Base-by-base conservation (phyloP, 2,888 invertebrate species). In the Ecliptopera silaceata region DNA sequence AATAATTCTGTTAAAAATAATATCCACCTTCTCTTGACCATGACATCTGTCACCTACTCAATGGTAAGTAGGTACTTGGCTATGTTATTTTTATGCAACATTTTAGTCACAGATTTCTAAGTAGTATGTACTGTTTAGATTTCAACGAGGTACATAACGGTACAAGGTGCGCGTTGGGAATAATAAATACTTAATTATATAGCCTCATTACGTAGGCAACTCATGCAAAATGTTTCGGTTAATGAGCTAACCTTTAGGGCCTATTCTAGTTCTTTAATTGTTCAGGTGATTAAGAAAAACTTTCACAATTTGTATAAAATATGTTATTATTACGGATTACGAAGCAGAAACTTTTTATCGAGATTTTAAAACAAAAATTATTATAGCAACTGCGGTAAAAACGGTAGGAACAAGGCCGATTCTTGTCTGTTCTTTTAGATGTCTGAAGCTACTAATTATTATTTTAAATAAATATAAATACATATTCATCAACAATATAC, bases 61-160 rank as follows among this genome's bases (percentile, higher is more conserved):
- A 26, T 4, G 26, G 13, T 41, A 22, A 12, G 10, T 13, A 42
- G 15, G 6, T 41, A 12, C 22, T 1, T 26, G 10, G 1, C 10
- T 15, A 31, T 29, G 31, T 39, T 15, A 41, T 43, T 38, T 31
- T n/a, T 12, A 18, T n/a, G 41, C 38, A 18, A 36, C 2, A 22
- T 22, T 22, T 41, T 22, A 17, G 20, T 17, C 17, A 46, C 31
- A 45, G 44, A 18, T 26, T 4, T n/a, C 18, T 6, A 2, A 39
- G 3, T 22, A 48, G 39, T 12, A 26, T 1, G 17, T 1, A 39
- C 26, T 43, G 13, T 29, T 48, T 18, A 13, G 36, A 42, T 20
- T 36, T 29, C 31, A 54, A 46, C 51, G 31, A 50, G 49, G 17
- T 53, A 47, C 17, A n/a, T 59, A 63, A 63, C 63, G 60, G 63